Conservation (phyloP, 2,888 invertebrate species). For the Tolmerus cingulatus region DNA sequence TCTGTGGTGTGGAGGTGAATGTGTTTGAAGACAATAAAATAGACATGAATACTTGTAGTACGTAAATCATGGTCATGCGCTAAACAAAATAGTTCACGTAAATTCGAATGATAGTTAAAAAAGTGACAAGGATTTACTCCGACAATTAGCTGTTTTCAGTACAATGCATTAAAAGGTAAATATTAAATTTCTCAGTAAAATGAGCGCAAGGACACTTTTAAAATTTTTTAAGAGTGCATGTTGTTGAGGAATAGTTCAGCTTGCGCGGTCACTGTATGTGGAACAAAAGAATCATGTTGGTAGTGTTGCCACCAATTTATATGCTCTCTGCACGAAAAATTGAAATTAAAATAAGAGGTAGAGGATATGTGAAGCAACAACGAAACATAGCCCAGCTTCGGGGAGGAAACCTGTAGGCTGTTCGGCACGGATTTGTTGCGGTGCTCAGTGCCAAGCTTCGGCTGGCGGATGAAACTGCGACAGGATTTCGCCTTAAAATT, state of each 20-base stretch:
- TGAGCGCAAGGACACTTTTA: neutral
- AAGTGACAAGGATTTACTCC: no score
- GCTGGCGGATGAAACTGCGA: constrained; percentile 54
- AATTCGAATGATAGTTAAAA: no score
- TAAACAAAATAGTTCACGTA: no score
- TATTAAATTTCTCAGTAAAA: neutral
- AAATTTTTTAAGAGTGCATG: neutral
- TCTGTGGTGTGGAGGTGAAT: no score
- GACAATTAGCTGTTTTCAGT: neutral
- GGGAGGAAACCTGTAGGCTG: constrained; percentile 53
- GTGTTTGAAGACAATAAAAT: no score
- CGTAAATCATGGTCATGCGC: no score
- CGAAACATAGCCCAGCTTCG: neutral
- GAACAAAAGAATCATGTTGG: neutral
- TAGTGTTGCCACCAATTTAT: constrained; percentile 1
- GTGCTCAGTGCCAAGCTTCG: constrained; percentile 54
- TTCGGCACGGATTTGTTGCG: constrained; percentile 56
- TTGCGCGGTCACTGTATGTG: neutral
- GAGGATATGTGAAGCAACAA: neutral
- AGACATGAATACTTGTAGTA: no score
- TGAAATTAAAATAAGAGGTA: neutral
- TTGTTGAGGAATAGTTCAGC: neutral
- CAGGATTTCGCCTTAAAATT: constrained; percentile 54
- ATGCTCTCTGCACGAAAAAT: neutral
- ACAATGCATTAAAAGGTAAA: neutral